A percentile compares a stretch with the other conserved stretches of the same genome.
phyloP scores from a whole-genome alignment of 2,113 vertebrate genomes.

The Solea senegalensis region DNA sequence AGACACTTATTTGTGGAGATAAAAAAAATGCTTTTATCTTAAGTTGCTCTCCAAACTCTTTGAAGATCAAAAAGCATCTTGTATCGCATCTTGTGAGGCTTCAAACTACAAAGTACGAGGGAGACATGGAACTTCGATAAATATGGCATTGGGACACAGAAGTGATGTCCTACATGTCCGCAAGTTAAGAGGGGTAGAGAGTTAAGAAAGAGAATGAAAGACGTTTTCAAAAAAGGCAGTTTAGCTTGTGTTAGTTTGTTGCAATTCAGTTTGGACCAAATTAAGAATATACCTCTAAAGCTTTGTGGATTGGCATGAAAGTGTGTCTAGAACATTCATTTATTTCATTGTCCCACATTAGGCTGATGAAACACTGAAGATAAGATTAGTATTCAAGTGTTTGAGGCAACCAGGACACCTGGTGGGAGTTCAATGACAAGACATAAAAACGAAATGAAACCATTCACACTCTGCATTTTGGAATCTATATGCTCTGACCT shows the following conservation, averaged over 20 bases:
- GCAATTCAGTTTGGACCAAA: too few relatives aligned
- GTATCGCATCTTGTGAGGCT: neutral
- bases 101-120: neutral
- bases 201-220: too few relatives aligned
- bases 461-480: neutral
- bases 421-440: neutral
- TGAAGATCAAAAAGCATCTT: conserved; percentile 24
- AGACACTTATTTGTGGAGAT: neutral
- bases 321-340: too few relatives aligned
- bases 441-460: neutral
- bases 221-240: too few relatives aligned
- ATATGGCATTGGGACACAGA: neutral
- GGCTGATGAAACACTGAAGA: too few relatives aligned
- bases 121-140: neutral
- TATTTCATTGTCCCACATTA: too few relatives aligned
- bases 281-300: neutral
- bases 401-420: neutral
- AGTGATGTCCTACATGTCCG: too few relatives aligned
- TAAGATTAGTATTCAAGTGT: too few relatives aligned
- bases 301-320: too few relatives aligned
- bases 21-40: neutral
- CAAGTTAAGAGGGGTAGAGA: too few relatives aligned
- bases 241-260: too few relatives aligned
- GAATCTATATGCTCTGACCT: neutral
- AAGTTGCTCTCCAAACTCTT: neutral